phyloP scores from a whole-genome alignment of 1,140 invertebrate species.

The Andrena cerasifolii region DNA sequence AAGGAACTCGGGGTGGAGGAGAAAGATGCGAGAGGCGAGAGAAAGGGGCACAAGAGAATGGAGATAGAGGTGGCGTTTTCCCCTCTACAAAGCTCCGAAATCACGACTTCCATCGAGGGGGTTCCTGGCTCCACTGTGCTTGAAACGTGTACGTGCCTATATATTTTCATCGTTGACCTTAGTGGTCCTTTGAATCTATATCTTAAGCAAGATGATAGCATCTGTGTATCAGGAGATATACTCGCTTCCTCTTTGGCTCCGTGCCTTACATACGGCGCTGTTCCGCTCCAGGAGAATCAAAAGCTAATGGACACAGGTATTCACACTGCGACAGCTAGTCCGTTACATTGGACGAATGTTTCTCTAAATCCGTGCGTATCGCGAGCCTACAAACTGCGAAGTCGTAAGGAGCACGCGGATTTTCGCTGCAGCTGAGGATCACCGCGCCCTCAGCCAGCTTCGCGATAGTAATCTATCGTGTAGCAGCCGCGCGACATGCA shows the following conservation, averaged over 20 bases:
- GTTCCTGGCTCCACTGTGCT: slow-evolving; percentile 52
- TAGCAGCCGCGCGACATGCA: too few relatives aligned
- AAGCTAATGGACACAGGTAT: slow-evolving; percentile 18
- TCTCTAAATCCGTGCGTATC: too few relatives aligned
- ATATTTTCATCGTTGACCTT: slow-evolving; percentile 48
- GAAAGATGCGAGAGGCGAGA: neutral
- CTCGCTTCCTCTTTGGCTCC: neutral
- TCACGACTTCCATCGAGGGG: slow-evolving; percentile 53
- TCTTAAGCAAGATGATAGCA: slow-evolving; percentile 28
- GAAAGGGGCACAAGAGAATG: neutral
- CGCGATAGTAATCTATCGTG: too few relatives aligned
- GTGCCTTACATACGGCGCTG: slow-evolving; percentile 7
- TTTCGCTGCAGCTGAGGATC: too few relatives aligned
- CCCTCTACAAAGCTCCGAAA: slow-evolving; percentile 37
- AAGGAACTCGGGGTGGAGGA: neutral
- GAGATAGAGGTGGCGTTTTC: neutral
- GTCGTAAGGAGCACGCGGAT: too few relatives aligned
- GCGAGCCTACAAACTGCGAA: too few relatives aligned
- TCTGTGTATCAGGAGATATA: neutral
- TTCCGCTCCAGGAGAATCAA: too few relatives aligned
- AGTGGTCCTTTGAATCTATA: slow-evolving; percentile 37
- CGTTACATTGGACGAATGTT: too few relatives aligned
- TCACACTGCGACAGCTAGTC: too few relatives aligned
- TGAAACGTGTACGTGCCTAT: slow-evolving; percentile 54
- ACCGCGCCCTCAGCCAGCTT: too few relatives aligned